Evolutionary conservation across 2,888 invertebrate genomes (phyloP).

Genomic region (Boloria selene): DNA sequence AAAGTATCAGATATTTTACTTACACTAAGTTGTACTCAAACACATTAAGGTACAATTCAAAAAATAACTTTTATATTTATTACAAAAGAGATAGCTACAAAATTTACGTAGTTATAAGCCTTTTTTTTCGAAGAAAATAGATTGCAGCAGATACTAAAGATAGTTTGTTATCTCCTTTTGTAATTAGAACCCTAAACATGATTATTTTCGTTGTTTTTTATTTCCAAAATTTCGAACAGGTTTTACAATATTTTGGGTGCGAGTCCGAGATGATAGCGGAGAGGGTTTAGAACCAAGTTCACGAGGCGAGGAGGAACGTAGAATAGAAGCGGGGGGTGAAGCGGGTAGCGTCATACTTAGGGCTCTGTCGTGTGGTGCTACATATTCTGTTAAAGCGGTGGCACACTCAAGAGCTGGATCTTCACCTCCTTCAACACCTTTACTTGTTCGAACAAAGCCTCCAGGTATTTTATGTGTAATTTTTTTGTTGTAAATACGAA

Average conservation of each 20-base stretch:
- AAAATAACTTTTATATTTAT: no score
- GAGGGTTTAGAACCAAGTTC: conserved; percentile 57
- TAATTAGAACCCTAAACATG: no score
- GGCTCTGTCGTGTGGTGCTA: conserved; percentile 69
- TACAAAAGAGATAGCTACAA: no score
- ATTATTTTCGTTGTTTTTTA: no score
- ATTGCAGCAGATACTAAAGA: no score
- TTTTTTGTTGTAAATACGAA: no score
- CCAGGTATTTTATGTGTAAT: conserved; percentile 56
- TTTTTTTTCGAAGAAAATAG: no score
- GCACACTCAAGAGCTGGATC: conserved; percentile 73
- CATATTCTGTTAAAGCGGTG: conserved; percentile 69
- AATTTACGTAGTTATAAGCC: no score
- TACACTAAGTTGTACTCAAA: not conserved
- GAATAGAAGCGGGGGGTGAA: conserved; percentile 71
- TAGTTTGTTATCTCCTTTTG: no score
- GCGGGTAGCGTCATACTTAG: conserved; percentile 62
- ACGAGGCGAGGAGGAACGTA: conserved; percentile 66
- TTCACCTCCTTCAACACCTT: conserved; percentile 63
- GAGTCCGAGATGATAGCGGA: conserved; percentile 66
- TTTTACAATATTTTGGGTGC: conserved; percentile 72
- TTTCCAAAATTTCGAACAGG: conserved; percentile 48
- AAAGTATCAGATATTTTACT: not conserved
- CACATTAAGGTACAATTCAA: no score
- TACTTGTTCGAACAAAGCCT: conserved; percentile 72